A percentile compares a stretch with the other conserved stretches of the same genome.
These are phyloP conservation scores for Rhinogobius similis DNA, from an alignment of 2,113 vertebrate genomes.

Conservation along the genomic window DNA sequence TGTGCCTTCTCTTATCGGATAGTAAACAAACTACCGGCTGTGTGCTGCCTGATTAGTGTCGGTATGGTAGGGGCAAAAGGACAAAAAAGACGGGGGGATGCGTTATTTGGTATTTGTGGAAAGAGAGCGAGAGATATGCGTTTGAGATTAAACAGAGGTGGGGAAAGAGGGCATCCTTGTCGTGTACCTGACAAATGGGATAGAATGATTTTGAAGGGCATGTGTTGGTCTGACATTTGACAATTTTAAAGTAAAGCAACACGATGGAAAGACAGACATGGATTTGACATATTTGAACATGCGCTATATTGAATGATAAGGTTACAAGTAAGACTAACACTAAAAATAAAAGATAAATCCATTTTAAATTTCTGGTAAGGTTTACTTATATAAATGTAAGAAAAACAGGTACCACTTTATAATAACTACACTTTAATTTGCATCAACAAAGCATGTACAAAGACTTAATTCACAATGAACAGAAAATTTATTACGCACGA, in stretches of 20 bases:
- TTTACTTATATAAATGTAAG: no score
- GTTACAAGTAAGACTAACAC: no score
- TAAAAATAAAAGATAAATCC: no score
- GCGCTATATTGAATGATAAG: not conserved
- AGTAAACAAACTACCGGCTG: conserved; percentile 61
- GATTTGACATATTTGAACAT: not conserved
- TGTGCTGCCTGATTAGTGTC: conserved; percentile 47
- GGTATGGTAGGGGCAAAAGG: conserved; percentile 5
- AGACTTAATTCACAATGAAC: no score
- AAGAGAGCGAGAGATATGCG: not conserved
- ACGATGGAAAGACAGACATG: not conserved
- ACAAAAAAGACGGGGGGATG: conserved; percentile 4
- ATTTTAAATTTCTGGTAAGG: no score
- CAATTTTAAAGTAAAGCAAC: not conserved
- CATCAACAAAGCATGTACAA: no score
- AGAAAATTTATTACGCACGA: no score
- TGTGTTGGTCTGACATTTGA: not conserved
- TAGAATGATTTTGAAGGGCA: not conserved
- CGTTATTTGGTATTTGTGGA: conserved; percentile 1
- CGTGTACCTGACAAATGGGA: not conserved
- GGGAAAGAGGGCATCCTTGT: not conserved
- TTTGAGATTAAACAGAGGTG: not conserved
- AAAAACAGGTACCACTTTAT: no score
- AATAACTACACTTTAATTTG: no score
- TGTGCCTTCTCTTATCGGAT: conserved; percentile 49